Percentiles rank a stretch among this genome's conserved stretches.
Conservation (phyloP, 2,797 vertebrate genomes). For the Lepus oiostolus region DNA sequence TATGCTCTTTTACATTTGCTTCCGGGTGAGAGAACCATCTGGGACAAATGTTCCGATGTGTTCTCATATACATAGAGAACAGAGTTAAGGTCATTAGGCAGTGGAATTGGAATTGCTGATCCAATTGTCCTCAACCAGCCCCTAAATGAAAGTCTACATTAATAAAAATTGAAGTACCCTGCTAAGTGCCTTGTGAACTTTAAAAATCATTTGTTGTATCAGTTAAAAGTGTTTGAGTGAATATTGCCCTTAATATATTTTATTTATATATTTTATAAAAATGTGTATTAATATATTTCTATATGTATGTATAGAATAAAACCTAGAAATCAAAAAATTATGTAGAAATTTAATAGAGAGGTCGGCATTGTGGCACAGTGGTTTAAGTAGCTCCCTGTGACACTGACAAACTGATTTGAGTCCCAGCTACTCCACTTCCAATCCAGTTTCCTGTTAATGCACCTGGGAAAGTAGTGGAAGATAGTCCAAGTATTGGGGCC, state of each 20-base stretch:
- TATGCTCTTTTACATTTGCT: neutral
- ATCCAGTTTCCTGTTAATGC: no score
- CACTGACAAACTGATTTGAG: no score
- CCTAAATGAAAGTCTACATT: conserved; percentile 38
- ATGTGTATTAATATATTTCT: neutral
- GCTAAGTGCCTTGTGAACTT: neutral
- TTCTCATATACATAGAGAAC: neutral
- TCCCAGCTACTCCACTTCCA: no score
- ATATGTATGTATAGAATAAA: neutral
- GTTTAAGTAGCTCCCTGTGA: no score
- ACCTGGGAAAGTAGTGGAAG: no score
- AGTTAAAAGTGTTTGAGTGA: conserved; percentile 4
- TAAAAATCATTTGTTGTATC: neutral
- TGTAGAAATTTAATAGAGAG: neutral
- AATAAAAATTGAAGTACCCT: neutral
- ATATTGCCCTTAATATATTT: neutral
- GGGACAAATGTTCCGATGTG: neutral
- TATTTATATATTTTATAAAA: neutral
- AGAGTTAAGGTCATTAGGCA: conserved; percentile 28
- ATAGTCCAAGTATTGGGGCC: no score
- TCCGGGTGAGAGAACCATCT: neutral
- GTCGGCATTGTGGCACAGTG: no score
- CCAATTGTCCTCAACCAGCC: neutral
- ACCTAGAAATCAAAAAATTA: neutral
- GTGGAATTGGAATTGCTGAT: neutral